Evolutionary conservation across 1,140 invertebrate genomes (phyloP), one percentile per base, ranked within the genome.

Genomic region (Dendrolimus kikuchii): DNA sequence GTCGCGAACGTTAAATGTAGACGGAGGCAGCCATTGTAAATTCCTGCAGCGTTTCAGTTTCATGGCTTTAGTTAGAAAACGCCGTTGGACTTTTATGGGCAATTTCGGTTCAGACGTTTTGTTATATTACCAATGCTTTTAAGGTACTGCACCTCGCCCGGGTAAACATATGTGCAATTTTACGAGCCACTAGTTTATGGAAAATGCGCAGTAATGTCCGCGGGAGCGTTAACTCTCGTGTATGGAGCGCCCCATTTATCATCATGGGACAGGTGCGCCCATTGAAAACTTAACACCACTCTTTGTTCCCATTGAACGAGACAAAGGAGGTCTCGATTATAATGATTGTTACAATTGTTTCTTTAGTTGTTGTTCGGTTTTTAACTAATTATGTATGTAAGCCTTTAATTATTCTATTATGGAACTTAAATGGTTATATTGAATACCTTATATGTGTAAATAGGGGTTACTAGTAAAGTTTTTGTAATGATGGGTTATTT

Each of bases 41-140:
- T 84, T 84, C 83, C 74, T 55, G 62, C 74, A 62, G 59, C 79
- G 83, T 84, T 84, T 80, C 77, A 80, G 75, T 86, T 86, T 86
- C 83, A 86, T 83, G 71, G 68, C 79, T 85, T 82, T 85, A 83
- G 81, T 85, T 79, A 73, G 83, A 86, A 86, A 84, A 82, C 78
- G 76, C 70, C 70, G 80, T 81, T 66, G 65, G 75, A 82, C 77
- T 83, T 86, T 86, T 86, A 86, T 86, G 80, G 80, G 81, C 73
- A 81, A 79, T 86, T 86, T 86, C 80, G 83, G 83, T 86, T 82
- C 81, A 77, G 83, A 79, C 83, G 83, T 77, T 86, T 86, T 86
- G 83, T 85, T 86, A 86, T 84, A 83, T 83, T 83, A 81, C 80
- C 83, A 86, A 86, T 86, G 83, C 83, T 86, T 86, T 86, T 86